Conservation (phyloP, 2,797 vertebrate species). For the Ceryle rudis region DNA sequence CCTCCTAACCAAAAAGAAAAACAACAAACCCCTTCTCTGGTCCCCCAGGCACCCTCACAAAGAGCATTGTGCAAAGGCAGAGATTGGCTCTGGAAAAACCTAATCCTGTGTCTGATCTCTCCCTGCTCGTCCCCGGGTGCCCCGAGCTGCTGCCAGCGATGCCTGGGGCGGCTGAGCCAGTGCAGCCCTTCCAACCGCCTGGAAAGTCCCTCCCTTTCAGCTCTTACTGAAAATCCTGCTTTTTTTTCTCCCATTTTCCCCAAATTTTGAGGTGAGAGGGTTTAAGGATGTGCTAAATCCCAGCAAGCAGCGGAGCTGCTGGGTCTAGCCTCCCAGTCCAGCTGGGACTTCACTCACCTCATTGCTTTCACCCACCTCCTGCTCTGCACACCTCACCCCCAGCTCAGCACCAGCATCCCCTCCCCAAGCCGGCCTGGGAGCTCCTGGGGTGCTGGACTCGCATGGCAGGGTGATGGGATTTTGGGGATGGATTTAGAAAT, state of each 20-base stretch:
- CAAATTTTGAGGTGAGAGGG: not conserved
- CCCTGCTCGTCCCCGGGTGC: not conserved
- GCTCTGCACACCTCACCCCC: not conserved
- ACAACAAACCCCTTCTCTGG: rapidly evolving
- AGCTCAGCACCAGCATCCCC: not conserved
- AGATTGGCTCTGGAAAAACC: not conserved
- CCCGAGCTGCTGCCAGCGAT: not conserved
- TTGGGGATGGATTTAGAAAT: not conserved
- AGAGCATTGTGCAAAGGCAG: not conserved
- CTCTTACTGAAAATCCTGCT: not conserved
- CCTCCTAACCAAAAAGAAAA: not conserved
- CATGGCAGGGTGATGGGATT: rapidly evolving
- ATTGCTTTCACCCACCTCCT: not conserved
- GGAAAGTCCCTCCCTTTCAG: not conserved
- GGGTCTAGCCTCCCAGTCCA: not conserved
- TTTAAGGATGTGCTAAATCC: not conserved
- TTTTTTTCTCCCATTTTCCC: not conserved
- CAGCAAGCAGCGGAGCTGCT: not conserved
- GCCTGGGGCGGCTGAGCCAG: not conserved
- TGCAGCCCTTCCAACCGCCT: not conserved
- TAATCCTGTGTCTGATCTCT: not conserved
- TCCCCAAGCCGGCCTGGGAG: no score
- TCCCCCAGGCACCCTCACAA: not conserved
- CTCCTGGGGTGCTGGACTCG: not conserved
- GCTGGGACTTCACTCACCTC: not conserved